Percentiles rank a stretch among this genome's conserved stretches.
These are phyloP conservation scores for Drosophila sturtevanti DNA, from an alignment of 1,140 invertebrate genomes.

Conservation along the genomic window DNA sequence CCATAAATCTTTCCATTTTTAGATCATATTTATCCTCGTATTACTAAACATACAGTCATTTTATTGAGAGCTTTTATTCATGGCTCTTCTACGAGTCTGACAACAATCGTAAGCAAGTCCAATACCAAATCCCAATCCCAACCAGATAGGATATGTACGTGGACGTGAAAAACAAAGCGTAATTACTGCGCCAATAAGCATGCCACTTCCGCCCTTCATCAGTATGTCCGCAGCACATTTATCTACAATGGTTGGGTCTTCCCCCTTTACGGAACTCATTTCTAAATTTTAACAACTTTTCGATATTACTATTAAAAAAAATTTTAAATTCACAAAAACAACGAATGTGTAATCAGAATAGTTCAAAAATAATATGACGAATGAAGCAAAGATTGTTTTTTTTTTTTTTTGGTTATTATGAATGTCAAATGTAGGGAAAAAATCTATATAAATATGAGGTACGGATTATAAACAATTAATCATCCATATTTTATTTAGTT, in stretches of 20 bases:
- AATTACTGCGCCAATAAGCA: constrained; percentile 34
- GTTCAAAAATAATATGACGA: background rate
- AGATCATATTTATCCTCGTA: too few species aligned
- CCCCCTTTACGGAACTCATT: background rate
- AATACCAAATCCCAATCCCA: constrained; percentile 40
- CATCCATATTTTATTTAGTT: background rate
- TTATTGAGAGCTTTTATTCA: background rate
- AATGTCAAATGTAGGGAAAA: too few species aligned
- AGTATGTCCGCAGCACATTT: constrained; percentile 44
- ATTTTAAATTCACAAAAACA: background rate
- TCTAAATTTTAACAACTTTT: background rate
- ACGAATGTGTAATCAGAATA: background rate
- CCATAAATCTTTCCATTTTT: too few species aligned
- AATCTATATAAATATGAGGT: too few species aligned
- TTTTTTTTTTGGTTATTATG: too few species aligned
- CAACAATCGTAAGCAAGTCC: constrained; percentile 54
- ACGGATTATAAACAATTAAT: background rate
- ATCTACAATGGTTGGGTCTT: constrained; percentile 6
- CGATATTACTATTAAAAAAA: background rate
- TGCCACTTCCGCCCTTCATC: constrained; percentile 45
- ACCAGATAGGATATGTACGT: constrained; percentile 49
- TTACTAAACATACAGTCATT: background rate
- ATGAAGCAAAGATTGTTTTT: too few species aligned
- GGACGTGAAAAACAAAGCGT: constrained; percentile 45
- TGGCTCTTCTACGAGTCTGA: constrained; percentile 29